Evolutionary conservation across 1,140 invertebrate genomes (phyloP), one percentile per base, ranked within the genome.

Genomic region (Eupristina koningsbergeri): DNA sequence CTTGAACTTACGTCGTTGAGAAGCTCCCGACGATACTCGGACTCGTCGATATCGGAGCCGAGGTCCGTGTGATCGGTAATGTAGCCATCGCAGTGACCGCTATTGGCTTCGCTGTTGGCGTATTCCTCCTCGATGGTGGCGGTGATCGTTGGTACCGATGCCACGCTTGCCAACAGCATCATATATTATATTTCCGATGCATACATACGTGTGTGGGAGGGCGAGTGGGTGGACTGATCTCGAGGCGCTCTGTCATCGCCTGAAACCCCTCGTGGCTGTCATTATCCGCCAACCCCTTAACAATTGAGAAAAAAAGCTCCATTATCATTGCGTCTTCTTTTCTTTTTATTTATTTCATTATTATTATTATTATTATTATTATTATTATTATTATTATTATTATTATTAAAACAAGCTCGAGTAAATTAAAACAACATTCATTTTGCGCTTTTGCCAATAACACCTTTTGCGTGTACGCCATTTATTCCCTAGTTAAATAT

Each of bases 41-140:
- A 94, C 89, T 96, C 96, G 85, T 93, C 93, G 71, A 95, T 93
- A 86, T 96, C 95, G 63, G 95, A 96, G 47, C 94, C 95, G 11
- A 96, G 93, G 90, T 96, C 96, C 13, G 95, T 96, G 87, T 96
- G 95, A 89, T 96, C 95, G 71, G 95, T 96, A 86, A 96, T 94
- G 88, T 96, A 96, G 78, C 94, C 92, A 84, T 95, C 95, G 80
- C 89, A 92, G 50, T 89, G 88, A 69, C 87, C 89, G 84, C 91
- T 92, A 80, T 91, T 90, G 0, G 90, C 90, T 80, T 92, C 91
- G 84, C 91, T 92, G 39, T 89, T 88, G 75, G 90, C 89, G 81
- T 91, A 92, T 82, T 92, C 91, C 84, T 91, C 89, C 82, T 92
- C 91, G 79, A 92, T 91, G 47, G 89, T 85, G 81, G 89, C 92